phyloP scores from a whole-genome alignment of 2,113 vertebrate species.

The Charadrius vociferus region DNA sequence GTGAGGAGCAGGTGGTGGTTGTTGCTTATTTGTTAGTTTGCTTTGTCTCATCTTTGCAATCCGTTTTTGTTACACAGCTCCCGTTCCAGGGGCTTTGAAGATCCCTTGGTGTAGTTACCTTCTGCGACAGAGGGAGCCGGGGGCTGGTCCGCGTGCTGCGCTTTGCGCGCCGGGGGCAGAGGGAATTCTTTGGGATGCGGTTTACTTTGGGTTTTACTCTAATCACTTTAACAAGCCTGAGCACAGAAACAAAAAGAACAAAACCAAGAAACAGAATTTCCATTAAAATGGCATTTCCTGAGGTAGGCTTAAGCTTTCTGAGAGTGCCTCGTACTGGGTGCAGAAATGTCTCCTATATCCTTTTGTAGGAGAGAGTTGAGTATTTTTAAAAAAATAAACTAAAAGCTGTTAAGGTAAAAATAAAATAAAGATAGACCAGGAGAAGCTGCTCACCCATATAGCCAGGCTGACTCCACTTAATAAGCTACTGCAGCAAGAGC shows the following conservation, averaged over 20 bases:
- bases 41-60: slow-evolving; percentile 38
- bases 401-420: neutral
- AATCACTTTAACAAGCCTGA: slow-evolving; percentile 53
- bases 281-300: slow-evolving; percentile 48
- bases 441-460: neutral
- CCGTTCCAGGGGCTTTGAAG: neutral
- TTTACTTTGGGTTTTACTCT: slow-evolving; percentile 56
- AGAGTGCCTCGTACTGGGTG: neutral
- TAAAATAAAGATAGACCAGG: neutral
- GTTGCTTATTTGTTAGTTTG: slow-evolving; percentile 26
- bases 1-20: slow-evolving; percentile 31
- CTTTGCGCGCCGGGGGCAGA: neutral
- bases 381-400: neutral
- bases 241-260: slow-evolving; percentile 52
- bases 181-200: slow-evolving; percentile 13
- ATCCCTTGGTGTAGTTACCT: slow-evolving; percentile 32
- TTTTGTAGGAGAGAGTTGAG: neutral
- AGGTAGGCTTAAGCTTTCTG: slow-evolving; percentile 43
- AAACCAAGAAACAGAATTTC: slow-evolving; percentile 39
- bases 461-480: neutral
- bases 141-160: neutral
- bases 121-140: neutral
- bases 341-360: neutral
- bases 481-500: neutral
- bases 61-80: neutral